phyloP scores from a whole-genome alignment of 53 echinoderm and acorn worm species.

The Holothuria scabra region DNA sequence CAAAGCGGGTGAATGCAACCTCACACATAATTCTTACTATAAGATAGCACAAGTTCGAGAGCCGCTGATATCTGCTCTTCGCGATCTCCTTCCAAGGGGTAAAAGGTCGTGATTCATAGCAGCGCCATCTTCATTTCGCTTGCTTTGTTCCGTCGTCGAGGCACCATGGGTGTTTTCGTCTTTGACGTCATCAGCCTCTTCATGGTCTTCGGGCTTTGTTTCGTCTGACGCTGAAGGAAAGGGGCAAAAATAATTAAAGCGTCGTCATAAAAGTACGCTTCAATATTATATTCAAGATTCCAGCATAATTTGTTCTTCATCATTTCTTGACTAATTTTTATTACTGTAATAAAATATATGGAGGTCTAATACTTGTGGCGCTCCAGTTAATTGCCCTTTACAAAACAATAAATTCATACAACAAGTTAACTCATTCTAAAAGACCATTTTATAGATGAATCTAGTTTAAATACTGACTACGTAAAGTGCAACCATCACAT shows the following conservation, averaged over 20 bases:
- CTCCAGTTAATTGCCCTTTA: no score
- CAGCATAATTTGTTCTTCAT: no score
- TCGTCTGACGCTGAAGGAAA: neutral
- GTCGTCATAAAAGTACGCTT: neutral
- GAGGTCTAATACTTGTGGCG: no score
- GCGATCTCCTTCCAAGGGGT: conserved; percentile 9
- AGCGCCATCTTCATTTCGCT: conserved; percentile 1
- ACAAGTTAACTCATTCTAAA: no score
- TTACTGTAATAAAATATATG: no score
- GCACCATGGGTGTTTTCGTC: conserved; percentile 1
- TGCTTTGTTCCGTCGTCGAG: conserved; percentile 10
- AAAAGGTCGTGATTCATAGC: conserved; percentile 1
- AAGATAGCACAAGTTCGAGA: conserved; percentile 28
- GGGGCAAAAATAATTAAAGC: neutral
- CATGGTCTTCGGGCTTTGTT: conserved; percentile 1
- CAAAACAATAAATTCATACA: no score
- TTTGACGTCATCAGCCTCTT: conserved; percentile 10
- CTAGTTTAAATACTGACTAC: no score
- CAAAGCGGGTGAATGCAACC: neutral
- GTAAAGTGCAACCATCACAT: no score
- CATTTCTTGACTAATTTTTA: no score
- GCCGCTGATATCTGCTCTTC: conserved; percentile 19
- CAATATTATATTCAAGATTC: neutral
- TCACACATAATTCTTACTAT: neutral
- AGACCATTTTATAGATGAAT: no score